Evolutionary conservation across 2,888 invertebrate genomes (phyloP).

Genomic region (Colostygia pectinataria): DNA sequence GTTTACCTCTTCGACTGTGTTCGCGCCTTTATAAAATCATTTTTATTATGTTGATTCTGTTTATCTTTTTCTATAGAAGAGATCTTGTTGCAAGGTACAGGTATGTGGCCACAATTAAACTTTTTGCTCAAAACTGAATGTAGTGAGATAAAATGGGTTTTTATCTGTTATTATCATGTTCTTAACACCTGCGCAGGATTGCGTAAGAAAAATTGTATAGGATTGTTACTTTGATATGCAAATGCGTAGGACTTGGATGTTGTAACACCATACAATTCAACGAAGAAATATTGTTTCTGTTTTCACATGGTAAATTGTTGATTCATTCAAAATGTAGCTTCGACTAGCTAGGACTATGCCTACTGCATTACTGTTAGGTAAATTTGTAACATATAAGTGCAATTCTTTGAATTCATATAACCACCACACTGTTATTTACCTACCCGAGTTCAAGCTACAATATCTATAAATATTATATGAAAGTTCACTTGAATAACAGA

Average conservation of each 20-base stretch:
- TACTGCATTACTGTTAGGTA: no score
- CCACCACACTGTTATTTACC: no score
- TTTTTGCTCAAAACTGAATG: slow-evolving; percentile 48
- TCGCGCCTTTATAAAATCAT: slow-evolving; percentile 59
- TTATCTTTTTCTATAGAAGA: slow-evolving; percentile 58
- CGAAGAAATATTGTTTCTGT: slow-evolving; percentile 9
- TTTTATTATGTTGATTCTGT: slow-evolving; percentile 64
- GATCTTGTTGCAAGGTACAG: slow-evolving; percentile 63
- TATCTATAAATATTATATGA: no score
- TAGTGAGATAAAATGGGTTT: slow-evolving; percentile 47
- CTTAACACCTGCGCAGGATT: slow-evolving; percentile 51
- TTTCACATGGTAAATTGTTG: slow-evolving; percentile 10
- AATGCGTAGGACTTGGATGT: slow-evolving; percentile 39
- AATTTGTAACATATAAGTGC: no score
- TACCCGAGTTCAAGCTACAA: no score
- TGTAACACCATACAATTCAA: slow-evolving; percentile 8
- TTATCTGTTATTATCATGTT: slow-evolving; percentile 43
- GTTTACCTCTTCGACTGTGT: slow-evolving; percentile 57
- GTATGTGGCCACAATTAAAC: slow-evolving; percentile 60
- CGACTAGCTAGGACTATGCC: no score
- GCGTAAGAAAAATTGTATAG: slow-evolving; percentile 34
- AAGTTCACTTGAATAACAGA: no score
- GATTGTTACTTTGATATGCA: slow-evolving; percentile 50
- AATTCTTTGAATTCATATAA: no score
- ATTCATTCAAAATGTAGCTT: no score